Percentiles rank a stretch among this genome's conserved stretches.
phyloP scores from a whole-genome alignment of 2,113 vertebrate genomes.

The Trichechus manatus region DNA sequence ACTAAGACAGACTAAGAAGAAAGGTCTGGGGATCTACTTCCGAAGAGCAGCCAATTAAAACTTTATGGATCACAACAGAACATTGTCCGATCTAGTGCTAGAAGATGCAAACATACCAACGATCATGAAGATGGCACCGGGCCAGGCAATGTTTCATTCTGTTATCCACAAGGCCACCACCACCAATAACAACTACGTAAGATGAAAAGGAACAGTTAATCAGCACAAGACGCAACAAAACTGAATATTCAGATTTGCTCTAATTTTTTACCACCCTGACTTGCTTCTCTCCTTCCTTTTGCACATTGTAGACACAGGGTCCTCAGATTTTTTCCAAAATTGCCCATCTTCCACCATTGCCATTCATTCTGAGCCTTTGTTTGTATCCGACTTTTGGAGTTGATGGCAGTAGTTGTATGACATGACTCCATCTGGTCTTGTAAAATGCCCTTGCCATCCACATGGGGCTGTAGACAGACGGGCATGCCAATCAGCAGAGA shows the following conservation, averaged over 20 bases:
- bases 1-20: background rate
- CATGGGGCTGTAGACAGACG: background rate
- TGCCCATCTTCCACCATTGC: accelerated
- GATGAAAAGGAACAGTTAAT: background rate
- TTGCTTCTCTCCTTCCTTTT: background rate
- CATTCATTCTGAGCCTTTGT: no score
- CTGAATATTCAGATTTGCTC: background rate
- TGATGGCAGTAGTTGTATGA: accelerated
- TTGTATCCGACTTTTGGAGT: background rate
- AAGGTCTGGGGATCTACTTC: background rate
- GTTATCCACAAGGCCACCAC: no score
- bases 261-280: background rate
- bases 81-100: no score
- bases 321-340: background rate
- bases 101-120: no score
- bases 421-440: accelerated
- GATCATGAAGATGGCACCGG: no score
- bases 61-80: no score
- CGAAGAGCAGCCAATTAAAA: no score
- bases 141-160: no score
- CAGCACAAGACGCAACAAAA: background rate
- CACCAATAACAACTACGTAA: no score
- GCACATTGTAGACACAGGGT: background rate
- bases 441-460: background rate
- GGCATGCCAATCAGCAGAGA: accelerated